These are phyloP conservation scores for Benthosema pterotum DNA, from an alignment of 2,797 vertebrate genomes.

Conservation along the genomic window DNA sequence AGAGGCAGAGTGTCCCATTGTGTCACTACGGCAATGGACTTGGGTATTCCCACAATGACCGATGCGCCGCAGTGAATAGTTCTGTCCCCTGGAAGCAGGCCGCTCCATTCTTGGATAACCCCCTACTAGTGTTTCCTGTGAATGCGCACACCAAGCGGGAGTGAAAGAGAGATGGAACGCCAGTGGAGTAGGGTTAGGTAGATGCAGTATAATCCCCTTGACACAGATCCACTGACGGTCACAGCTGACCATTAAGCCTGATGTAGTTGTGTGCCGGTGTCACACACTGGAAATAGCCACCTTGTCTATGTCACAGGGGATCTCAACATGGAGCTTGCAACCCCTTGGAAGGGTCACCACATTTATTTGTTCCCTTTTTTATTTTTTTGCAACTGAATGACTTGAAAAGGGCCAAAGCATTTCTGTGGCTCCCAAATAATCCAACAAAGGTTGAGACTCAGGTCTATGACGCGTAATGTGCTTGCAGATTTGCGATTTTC, in stretches of 20 bases:
- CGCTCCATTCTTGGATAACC: conserved; percentile 21
- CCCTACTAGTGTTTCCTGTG: not conserved
- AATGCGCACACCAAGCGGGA: not conserved
- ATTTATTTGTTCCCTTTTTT: too few species aligned
- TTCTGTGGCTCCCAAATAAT: too few species aligned
- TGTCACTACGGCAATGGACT: conserved; percentile 10
- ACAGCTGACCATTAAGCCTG: not conserved
- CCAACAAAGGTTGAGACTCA: too few species aligned
- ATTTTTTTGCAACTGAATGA: too few species aligned
- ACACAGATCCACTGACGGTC: conserved; percentile 20
- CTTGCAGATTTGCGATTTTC: too few species aligned
- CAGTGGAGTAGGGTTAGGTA: conserved; percentile 5
- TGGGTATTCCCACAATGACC: conserved; percentile 8
- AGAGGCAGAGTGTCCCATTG: conserved; percentile 24
- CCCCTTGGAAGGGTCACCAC: too few species aligned
- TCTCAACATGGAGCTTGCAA: too few species aligned
- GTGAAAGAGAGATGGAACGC: not conserved
- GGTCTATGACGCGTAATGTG: too few species aligned
- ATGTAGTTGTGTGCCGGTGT: too few species aligned
- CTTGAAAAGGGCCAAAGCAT: too few species aligned
- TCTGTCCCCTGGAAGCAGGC: conserved; percentile 26
- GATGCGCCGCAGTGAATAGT: conserved; percentile 13
- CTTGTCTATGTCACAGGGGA: too few species aligned
- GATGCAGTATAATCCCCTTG: conserved; percentile 23
- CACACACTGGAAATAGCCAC: too few species aligned